A percentile compares a stretch with the other conserved stretches of the same genome.
Conservation (phyloP, 2,113 vertebrate genomes). For the Xiphophorus couchianus region DNA sequence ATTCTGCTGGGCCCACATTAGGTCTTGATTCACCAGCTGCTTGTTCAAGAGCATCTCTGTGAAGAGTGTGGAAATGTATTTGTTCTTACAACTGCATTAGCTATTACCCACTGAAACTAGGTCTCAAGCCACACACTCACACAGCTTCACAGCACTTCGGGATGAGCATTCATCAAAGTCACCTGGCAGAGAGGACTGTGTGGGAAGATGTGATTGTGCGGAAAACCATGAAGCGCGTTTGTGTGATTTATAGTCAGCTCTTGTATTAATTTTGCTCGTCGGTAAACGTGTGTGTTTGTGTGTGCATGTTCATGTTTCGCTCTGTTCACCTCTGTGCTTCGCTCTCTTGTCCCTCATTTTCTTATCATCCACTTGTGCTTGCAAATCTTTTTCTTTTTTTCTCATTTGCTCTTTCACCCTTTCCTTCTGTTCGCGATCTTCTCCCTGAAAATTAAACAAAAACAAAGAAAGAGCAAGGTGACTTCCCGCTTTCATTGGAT, state of each 20-base stretch:
- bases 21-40: constrained; percentile 69
- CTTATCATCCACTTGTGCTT: constrained; percentile 66
- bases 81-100: constrained; percentile 30
- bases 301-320: neutral
- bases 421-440: constrained; percentile 56
- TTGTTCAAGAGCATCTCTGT: constrained; percentile 64
- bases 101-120: constrained; percentile 21
- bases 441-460: constrained; percentile 69
- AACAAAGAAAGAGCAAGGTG: neutral
- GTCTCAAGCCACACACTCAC: constrained; percentile 34
- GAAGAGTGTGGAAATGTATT: constrained; percentile 28
- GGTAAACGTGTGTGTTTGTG: constrained; percentile 22
- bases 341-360: constrained; percentile 52
- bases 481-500: constrained; percentile 8
- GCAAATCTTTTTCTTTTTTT: constrained; percentile 59
- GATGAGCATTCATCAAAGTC: constrained; percentile 67
- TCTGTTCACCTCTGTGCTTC: constrained; percentile 71
- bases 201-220: constrained; percentile 68
- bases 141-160: constrained; percentile 33
- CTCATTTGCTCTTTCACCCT: constrained; percentile 64
- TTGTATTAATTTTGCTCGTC: constrained; percentile 22
- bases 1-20: constrained; percentile 46
- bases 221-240: constrained; percentile 53
- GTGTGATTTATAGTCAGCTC: constrained; percentile 49
- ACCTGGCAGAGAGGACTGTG: constrained; percentile 54